These are phyloP conservation scores for Amblyopsis hoosieri DNA, from an alignment of 2,797 vertebrate species.

Conservation along the genomic window DNA sequence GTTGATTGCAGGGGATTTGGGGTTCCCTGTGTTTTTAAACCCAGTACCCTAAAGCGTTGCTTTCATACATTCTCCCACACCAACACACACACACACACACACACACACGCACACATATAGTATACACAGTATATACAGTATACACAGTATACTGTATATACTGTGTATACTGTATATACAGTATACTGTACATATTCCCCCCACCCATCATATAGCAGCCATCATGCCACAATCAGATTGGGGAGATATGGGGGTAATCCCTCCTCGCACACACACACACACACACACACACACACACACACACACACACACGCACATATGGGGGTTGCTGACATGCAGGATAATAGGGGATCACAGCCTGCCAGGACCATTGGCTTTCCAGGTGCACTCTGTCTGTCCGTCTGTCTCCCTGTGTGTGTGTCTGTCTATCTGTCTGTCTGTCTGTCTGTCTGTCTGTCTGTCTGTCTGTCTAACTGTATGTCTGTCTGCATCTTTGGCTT, in stretches of 20 bases:
- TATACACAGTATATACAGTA: too few relatives aligned
- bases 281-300: background rate
- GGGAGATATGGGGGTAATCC: too few relatives aligned
- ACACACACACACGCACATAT: background rate
- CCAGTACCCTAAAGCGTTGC: slow-evolving; percentile 68
- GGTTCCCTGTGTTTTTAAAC: slow-evolving; percentile 76
- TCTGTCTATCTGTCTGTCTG: slow-evolving; percentile 26
- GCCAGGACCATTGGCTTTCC: slow-evolving; percentile 77
- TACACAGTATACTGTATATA: too few relatives aligned
- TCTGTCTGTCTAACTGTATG: slow-evolving; percentile 51
- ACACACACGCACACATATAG: too few relatives aligned
- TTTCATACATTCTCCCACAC: slow-evolving; percentile 54
- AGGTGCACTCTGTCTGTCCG: slow-evolving; percentile 75
- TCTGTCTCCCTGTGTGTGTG: slow-evolving; percentile 13
- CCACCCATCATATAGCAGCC: too few relatives aligned
- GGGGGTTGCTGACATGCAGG: slow-evolving; percentile 77
- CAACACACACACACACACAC: too few relatives aligned
- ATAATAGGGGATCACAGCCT: slow-evolving; percentile 84
- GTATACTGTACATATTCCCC: too few relatives aligned
- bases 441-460: background rate
- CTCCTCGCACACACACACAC: slow-evolving; percentile 1
- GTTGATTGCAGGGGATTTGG: slow-evolving; percentile 73
- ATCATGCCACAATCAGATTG: too few relatives aligned
- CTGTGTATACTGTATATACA: too few relatives aligned
- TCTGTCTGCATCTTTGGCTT: slow-evolving; percentile 45